Percentiles rank a stretch among this genome's conserved stretches.
Conservation (phyloP, 2,797 vertebrate genomes). For the Falco peregrinus region DNA sequence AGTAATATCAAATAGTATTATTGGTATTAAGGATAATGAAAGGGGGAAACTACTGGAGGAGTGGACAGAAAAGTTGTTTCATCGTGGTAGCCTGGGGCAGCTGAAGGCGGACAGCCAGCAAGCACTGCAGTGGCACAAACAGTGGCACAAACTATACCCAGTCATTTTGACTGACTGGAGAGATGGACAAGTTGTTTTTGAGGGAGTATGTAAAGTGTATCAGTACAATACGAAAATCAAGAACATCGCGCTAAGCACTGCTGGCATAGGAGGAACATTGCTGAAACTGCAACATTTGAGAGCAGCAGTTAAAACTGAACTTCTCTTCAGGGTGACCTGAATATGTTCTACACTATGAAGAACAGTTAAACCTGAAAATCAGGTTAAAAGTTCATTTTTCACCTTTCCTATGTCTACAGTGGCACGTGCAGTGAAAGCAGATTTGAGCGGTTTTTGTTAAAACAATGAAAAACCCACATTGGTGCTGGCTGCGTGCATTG, state of each 20-base stretch:
- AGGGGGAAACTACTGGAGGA: neutral
- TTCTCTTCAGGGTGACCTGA: neutral
- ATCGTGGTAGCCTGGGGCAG: neutral
- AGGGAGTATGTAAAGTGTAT: neutral
- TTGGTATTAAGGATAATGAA: neutral
- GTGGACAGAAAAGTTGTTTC: neutral
- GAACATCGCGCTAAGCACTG: neutral
- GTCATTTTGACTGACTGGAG: no score
- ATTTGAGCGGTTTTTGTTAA: neutral
- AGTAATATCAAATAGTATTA: neutral
- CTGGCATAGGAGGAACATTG: neutral
- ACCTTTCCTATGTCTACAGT: neutral
- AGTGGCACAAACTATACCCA: accelerated
- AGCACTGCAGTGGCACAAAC: neutral
- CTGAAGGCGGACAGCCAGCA: neutral
- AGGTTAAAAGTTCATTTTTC: neutral
- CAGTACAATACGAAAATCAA: neutral
- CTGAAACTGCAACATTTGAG: neutral
- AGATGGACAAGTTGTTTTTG: neutral
- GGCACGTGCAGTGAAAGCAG: neutral
- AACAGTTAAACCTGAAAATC: neutral
- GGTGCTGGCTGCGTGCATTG: neutral
- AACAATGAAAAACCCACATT: neutral
- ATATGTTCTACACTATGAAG: neutral
- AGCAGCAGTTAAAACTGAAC: neutral